These are phyloP conservation scores for Podarcis lilfordi DNA, from an alignment of 2,797 vertebrate genomes.

Conservation along the genomic window DNA sequence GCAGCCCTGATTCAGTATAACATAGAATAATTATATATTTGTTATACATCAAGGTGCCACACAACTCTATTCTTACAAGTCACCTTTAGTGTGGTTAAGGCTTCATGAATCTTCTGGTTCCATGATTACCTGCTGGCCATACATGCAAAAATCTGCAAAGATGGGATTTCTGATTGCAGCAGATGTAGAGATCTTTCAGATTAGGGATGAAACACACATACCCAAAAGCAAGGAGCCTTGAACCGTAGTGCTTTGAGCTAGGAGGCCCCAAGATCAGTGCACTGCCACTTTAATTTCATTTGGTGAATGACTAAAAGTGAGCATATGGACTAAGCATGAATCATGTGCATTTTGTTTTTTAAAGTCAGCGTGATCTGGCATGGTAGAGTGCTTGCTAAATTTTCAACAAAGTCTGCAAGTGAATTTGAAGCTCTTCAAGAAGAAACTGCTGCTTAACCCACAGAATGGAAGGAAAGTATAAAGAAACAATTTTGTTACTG, in stretches of 20 bases:
- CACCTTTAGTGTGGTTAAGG: not conserved
- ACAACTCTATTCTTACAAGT: not conserved
- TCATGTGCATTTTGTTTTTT: not conserved
- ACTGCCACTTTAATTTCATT: slow-evolving; percentile 35
- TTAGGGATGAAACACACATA: not conserved
- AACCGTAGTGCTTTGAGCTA: not conserved
- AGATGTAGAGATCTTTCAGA: not conserved
- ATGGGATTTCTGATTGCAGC: not conserved
- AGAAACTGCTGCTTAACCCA: not conserved
- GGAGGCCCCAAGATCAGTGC: slow-evolving; percentile 39
- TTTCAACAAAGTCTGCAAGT: not conserved
- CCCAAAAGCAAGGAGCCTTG: not conserved
- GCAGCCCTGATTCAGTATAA: not conserved
- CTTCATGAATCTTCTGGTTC: not conserved
- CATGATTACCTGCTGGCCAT: not conserved
- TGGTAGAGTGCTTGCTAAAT: not conserved
- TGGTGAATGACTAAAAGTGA: slow-evolving; percentile 36
- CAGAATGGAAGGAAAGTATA: not conserved
- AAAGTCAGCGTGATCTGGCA: slow-evolving; percentile 37
- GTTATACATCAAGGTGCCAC: not conserved
- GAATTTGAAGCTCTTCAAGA: not conserved
- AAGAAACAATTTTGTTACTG: not conserved
- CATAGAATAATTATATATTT: not conserved
- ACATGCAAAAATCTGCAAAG: not conserved
- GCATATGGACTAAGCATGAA: slow-evolving; percentile 3